Conservation (phyloP, 1,140 invertebrate genomes). For the Plectus sambesii region DNA sequence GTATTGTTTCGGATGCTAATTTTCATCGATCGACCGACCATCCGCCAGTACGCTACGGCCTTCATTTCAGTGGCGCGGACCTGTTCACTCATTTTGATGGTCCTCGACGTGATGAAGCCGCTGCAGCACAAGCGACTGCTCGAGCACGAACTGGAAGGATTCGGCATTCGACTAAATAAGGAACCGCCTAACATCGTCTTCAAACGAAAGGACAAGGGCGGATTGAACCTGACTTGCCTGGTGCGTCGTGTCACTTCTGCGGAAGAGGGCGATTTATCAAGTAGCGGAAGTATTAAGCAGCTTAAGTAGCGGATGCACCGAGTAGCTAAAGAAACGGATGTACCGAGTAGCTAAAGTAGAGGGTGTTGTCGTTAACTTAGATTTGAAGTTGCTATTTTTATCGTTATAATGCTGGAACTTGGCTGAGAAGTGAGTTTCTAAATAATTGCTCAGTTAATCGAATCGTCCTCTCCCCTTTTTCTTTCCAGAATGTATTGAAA, state of each 20-base stretch:
- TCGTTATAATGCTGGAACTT: too few species aligned
- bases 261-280: neutral
- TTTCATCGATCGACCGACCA: slow-evolving; percentile 6
- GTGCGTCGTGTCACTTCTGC: too few species aligned
- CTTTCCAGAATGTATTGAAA: too few species aligned
- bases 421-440: neutral
- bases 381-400: too few species aligned
- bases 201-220: slow-evolving; percentile 93
- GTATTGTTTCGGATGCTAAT: slow-evolving; percentile 11
- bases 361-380: too few species aligned
- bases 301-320: too few species aligned
- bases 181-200: slow-evolving; percentile 92
- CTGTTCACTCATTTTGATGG: slow-evolving; percentile 94
- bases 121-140: slow-evolving; percentile 86
- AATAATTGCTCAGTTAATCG: too few species aligned
- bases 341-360: too few species aligned
- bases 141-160: slow-evolving; percentile 97
- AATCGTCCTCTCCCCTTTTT: too few species aligned
- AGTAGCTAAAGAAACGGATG: too few species aligned
- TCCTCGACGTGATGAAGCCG: slow-evolving; percentile 93
- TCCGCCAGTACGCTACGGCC: neutral
- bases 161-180: slow-evolving; percentile 90
- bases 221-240: slow-evolving; percentile 76
- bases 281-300: slow-evolving; percentile 1
- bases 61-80: slow-evolving; percentile 70